These are phyloP conservation scores for Sthenelais limicola DNA, from an alignment of 2,888 invertebrate species.

Conservation along the genomic window DNA sequence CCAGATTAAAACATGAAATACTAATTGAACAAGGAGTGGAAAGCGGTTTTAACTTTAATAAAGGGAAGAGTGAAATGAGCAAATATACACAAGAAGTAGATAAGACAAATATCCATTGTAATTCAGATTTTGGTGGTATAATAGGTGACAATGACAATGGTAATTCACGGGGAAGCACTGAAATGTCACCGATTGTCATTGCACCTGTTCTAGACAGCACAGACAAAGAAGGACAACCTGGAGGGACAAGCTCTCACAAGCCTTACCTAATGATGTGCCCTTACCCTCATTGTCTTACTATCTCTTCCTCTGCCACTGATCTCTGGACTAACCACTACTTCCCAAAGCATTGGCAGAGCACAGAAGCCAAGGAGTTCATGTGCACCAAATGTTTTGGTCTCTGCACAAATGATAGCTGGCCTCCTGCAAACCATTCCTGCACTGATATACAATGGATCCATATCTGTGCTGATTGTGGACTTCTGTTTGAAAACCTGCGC, in stretches of 20 bases:
- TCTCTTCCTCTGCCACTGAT: slow-evolving; percentile 17
- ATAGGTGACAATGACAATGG: no score
- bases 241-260: no score
- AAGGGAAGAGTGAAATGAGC: no score
- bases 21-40: no score
- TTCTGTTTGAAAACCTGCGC: neutral
- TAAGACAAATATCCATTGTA: no score
- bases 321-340: slow-evolving; percentile 30
- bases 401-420: slow-evolving; percentile 14
- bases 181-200: slow-evolving; percentile 10
- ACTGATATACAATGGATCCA: slow-evolving; percentile 4
- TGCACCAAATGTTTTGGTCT: neutral
- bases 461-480: slow-evolving; percentile 20
- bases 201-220: slow-evolving; percentile 11
- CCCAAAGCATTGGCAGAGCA: slow-evolving; percentile 11
- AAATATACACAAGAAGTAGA: no score
- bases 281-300: neutral
- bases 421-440: slow-evolving; percentile 13
- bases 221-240: neutral
- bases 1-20: no score
- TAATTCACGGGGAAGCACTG: no score
- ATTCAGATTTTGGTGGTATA: no score
- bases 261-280: slow-evolving; percentile 13
- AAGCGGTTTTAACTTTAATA: no score
- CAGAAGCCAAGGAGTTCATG: slow-evolving; percentile 10